phyloP scores from a whole-genome alignment of 2,888 invertebrate genomes.

The Dichetophora obliterata region DNA sequence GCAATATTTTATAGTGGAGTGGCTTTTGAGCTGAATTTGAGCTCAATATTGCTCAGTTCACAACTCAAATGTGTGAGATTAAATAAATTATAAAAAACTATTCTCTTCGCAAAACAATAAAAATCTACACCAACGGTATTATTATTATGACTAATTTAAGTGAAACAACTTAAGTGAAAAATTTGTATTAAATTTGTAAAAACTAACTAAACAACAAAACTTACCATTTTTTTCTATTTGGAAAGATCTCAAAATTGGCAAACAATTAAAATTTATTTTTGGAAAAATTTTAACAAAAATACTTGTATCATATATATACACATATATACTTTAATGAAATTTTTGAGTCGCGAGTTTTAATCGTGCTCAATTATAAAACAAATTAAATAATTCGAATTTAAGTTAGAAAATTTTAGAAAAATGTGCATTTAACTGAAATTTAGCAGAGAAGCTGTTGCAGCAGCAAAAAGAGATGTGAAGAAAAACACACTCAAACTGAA shows the following conservation, averaged over 20 bases:
- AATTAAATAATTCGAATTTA: slow-evolving; percentile 23
- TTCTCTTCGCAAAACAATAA: slow-evolving; percentile 3
- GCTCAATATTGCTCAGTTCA: not conserved
- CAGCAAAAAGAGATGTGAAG: not conserved
- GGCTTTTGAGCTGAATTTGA: slow-evolving; percentile 18
- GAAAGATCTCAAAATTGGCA: slow-evolving; percentile 39
- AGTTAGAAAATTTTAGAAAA: slow-evolving; percentile 41
- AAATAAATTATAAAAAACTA: not conserved
- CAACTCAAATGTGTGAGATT: slow-evolving; percentile 24
- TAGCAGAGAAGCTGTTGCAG: slow-evolving; percentile 28
- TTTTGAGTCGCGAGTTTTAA: slow-evolving; percentile 23
- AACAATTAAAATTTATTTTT: slow-evolving; percentile 24
- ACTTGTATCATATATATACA: not conserved
- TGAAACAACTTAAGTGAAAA: slow-evolving; percentile 33
- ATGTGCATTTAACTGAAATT: slow-evolving; percentile 48
- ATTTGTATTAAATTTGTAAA: slow-evolving; percentile 44
- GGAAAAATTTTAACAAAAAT: slow-evolving; percentile 10
- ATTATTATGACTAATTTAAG: slow-evolving; percentile 25
- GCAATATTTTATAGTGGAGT: slow-evolving; percentile 2
- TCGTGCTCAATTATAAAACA: not conserved
- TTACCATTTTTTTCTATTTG: slow-evolving; percentile 30
- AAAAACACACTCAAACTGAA: slow-evolving; percentile 23
- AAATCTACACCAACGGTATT: slow-evolving; percentile 30
- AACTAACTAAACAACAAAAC: not conserved
- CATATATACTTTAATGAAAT: not conserved